Conservation (phyloP, 1,140 invertebrate species). For the Parasteatoda tepidariorum region DNA sequence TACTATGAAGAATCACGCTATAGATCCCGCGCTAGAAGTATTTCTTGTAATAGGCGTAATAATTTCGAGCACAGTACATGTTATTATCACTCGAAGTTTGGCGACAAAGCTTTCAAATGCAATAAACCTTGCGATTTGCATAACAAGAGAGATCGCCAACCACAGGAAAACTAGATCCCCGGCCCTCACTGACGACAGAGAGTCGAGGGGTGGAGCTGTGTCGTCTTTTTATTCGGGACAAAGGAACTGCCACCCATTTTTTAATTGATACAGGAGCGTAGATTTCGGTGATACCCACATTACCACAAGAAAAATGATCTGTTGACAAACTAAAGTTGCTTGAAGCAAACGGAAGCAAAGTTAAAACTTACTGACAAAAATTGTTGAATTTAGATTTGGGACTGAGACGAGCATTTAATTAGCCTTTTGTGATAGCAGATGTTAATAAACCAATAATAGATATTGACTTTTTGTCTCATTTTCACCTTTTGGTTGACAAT, state of each 20-base stretch:
- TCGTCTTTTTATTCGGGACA: too few species aligned
- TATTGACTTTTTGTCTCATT: conserved; percentile 49
- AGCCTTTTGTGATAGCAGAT: conserved; percentile 41
- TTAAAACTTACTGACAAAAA: conserved; percentile 22
- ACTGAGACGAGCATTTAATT: conserved; percentile 11
- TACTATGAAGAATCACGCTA: too few species aligned
- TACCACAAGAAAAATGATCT: too few species aligned
- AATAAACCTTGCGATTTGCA: conserved; percentile 11
- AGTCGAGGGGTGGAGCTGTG: not conserved
- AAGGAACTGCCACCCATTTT: not conserved
- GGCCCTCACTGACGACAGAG: not conserved
- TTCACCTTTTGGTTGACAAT: conserved; percentile 38
- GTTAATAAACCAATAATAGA: conserved; percentile 58
- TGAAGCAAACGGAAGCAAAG: conserved; percentile 21
- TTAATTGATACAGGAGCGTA: conserved; percentile 43
- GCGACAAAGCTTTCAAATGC: conserved; percentile 40
- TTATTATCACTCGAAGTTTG: conserved; percentile 45
- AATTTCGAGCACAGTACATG: not conserved
- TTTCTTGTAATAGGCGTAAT: not conserved
- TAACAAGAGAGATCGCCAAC: not conserved
- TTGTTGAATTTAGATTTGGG: conserved; percentile 23
- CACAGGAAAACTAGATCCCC: conserved; percentile 13
- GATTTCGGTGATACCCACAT: not conserved
- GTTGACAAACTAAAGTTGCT: not conserved
- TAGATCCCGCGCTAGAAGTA: not conserved